Evolutionary conservation across 2,113 vertebrate species (phyloP).

Genomic region (Raphicerus campestris): DNA sequence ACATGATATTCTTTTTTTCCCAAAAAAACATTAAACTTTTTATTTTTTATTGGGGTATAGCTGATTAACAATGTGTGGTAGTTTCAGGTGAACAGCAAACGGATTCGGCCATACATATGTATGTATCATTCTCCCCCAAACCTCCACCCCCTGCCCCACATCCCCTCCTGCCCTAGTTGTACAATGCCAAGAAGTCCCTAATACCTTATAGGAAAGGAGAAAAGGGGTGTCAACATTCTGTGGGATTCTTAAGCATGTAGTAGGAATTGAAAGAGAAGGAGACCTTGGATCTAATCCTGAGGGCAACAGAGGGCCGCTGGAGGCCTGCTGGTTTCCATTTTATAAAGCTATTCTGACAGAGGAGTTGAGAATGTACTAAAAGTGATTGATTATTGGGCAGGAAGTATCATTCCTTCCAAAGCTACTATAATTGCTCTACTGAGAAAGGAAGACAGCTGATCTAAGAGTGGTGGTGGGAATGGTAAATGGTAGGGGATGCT

Average conservation of each 20-base stretch:
- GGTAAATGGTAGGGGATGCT: not conserved
- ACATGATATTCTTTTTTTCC: not conserved
- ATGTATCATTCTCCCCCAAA: not conserved
- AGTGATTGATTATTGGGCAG: not conserved
- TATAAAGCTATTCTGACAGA: not conserved
- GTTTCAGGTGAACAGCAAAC: not conserved
- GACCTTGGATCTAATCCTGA: not conserved
- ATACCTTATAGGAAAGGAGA: not conserved
- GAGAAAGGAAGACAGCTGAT: not conserved
- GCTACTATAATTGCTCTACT: not conserved
- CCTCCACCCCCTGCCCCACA: not conserved
- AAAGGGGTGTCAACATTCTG: not conserved
- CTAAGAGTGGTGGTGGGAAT: not conserved
- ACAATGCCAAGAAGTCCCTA: not conserved
- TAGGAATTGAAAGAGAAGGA: not conserved
- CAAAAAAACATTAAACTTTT: not conserved
- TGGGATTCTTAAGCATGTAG: not conserved
- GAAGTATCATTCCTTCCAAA: not conserved
- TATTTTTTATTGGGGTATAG: not conserved
- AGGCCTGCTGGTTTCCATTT: not conserved
- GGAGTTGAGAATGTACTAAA: not conserved
- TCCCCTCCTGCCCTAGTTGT: not conserved
- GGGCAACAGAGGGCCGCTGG: not conserved
- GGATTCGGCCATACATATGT: not conserved
- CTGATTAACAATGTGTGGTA: not conserved